Evolutionary conservation across 2,888 invertebrate genomes (phyloP).

Genomic region (Rhyacophila evoluta): DNA sequence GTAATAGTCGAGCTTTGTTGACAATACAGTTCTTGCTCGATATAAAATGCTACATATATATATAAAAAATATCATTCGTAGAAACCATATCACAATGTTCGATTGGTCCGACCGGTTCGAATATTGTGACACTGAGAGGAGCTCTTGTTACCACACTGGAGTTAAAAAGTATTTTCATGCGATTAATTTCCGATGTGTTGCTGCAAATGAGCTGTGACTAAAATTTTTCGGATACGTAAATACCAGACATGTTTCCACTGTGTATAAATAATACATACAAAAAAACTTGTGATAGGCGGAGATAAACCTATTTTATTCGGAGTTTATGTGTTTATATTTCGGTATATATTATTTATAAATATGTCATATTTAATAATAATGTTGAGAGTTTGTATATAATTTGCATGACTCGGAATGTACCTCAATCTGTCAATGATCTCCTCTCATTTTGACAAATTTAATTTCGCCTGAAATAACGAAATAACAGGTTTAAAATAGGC

Average conservation of each 20-base stretch:
- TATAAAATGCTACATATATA: too few species aligned
- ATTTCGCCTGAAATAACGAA: neutral
- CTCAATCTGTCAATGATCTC: neutral
- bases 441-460: neutral
- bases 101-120: too few species aligned
- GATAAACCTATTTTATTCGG: slow-evolving; percentile 11
- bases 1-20: too few species aligned
- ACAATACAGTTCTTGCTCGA: too few species aligned
- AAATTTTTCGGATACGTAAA: neutral
- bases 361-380: neutral
- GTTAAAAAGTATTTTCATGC: too few species aligned
- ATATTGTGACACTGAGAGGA: too few species aligned
- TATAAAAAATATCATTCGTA: too few species aligned
- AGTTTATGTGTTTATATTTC: slow-evolving; percentile 30
- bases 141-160: too few species aligned
- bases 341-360: slow-evolving; percentile 35
- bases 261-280: neutral
- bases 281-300: neutral
- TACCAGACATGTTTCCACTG: neutral
- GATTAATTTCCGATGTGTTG: neutral
- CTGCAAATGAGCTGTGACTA: neutral
- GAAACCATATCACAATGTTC: too few species aligned
- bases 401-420: neutral
- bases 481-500: too few species aligned
- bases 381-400: neutral